phyloP scores from a whole-genome alignment of 2,113 vertebrate genomes.

The Mustelus asterias region DNA sequence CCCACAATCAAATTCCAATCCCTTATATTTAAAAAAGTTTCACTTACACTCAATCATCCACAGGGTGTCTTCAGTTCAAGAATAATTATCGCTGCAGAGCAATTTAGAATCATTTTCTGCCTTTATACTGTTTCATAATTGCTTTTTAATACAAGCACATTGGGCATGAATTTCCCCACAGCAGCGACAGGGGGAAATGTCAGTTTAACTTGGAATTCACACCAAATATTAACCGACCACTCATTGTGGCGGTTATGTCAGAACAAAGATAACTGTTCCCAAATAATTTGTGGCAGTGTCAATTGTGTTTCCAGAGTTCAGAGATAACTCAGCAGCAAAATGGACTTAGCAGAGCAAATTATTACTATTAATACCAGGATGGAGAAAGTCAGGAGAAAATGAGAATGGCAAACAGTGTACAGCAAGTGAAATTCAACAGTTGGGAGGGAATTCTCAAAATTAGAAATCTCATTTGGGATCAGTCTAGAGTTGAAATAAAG shows the following conservation, averaged over 20 bases:
- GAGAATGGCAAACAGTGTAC: background rate
- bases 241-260: background rate
- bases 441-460: background rate
- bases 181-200: background rate
- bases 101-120: background rate
- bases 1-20: background rate
- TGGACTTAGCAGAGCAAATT: background rate
- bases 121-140: background rate
- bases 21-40: background rate
- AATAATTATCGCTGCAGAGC: background rate
- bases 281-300: background rate
- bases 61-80: background rate
- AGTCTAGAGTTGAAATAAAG: background rate
- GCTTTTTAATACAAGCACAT: background rate
- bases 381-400: background rate
- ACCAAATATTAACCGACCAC: background rate
- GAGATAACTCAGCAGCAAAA: background rate
- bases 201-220: background rate
- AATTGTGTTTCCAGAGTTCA: background rate
- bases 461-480: background rate
- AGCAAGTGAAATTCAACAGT: background rate
- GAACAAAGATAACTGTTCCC: background rate
- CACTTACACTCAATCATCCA: background rate
- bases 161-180: background rate
- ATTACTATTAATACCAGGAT: background rate